phyloP scores from a whole-genome alignment of 2,888 invertebrate species.

The Thereva nobilitata region DNA sequence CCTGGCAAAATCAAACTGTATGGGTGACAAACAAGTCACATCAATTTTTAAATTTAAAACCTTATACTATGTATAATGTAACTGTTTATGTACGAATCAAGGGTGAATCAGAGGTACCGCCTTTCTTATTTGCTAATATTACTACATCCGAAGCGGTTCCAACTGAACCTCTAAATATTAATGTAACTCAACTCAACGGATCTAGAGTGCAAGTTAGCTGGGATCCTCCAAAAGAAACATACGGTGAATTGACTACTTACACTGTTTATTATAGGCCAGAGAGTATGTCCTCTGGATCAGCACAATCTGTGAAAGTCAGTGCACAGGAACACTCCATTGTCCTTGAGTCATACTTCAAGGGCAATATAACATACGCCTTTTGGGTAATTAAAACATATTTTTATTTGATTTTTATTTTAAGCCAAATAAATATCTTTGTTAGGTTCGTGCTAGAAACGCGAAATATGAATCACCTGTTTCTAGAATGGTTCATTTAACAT shows the following conservation, averaged over 20 bases:
- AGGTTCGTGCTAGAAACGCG: slow-evolving; percentile 71
- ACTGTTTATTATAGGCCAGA: slow-evolving; percentile 69
- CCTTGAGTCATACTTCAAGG: slow-evolving; percentile 43
- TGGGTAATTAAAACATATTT: slow-evolving; percentile 44
- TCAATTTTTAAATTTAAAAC: slow-evolving; percentile 67
- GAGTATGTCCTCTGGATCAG: slow-evolving; percentile 61
- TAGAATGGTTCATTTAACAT: slow-evolving; percentile 62
- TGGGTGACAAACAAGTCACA: slow-evolving; percentile 68
- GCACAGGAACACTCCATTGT: slow-evolving; percentile 42
- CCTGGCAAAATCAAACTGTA: slow-evolving; percentile 63
- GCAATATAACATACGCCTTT: slow-evolving; percentile 47
- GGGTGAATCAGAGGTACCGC: slow-evolving; percentile 61
- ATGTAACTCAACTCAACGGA: slow-evolving; percentile 67
- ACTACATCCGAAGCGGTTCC: slow-evolving; percentile 75
- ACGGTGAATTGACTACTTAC: slow-evolving; percentile 68
- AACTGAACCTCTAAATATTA: slow-evolving; percentile 69
- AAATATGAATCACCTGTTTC: slow-evolving; percentile 67
- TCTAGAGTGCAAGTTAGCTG: slow-evolving; percentile 70
- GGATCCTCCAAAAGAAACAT: slow-evolving; percentile 67
- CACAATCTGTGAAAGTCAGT: slow-evolving; percentile 42
- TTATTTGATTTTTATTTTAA: slow-evolving; percentile 10
- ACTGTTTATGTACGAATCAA: slow-evolving; percentile 73
- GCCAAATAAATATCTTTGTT: slow-evolving; percentile 31
- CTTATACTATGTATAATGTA: slow-evolving; percentile 77
- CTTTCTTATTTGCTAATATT: slow-evolving; percentile 65